Base-by-base conservation (phyloP, 2,113 vertebrate species). In the Thermophis baileyi region DNA sequence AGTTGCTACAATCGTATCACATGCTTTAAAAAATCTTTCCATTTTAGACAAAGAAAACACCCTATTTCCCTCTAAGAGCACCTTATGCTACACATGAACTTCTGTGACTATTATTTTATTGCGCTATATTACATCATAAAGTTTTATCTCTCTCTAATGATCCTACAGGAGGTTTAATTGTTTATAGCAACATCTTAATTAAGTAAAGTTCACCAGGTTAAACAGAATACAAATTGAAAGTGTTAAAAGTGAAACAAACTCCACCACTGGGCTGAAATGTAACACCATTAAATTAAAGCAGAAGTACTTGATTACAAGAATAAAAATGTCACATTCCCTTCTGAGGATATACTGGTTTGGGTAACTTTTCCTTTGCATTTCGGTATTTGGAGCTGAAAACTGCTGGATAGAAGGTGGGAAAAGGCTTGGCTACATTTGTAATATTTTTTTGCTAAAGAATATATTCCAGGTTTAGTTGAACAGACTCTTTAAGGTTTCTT, bases 91-190 rank as follows among this genome's bases (percentile, higher is more conserved):
- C 93, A 93, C 90, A 93, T 92, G 96, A 96, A 97, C 91, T 94
- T 85, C 95, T 63, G 51, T 74, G 47, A 96, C 95, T 97, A 97
- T 98, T 97, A 98, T 97, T 98, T 97, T 98, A 97, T 97, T 97
- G 95, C 94, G 93, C 92, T 97, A 98, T 98, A 98, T 97, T 97
- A 98, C 97, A 97, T 97, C 97, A 97, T 98, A 98, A 98, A 98
- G 97, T 98, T 98, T 98, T 97, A 97, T 97, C 96, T 98, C 97
- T 97, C 97, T 95, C 96, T 97, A 98, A 98, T n/a, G 95, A 97
- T 97, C 95, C 97, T 97, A 97, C 96, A 97, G 96, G 97, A 97
- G 96, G 94, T 95, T 97, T 98, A 98, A 98, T 98, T 98, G 97
- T 98, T 97, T 98, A 96, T 98, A 97, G 96, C 96, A 97, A 96